Evolutionary conservation across 1,140 invertebrate species (phyloP).

Genomic region (Monochamus saltuarius): DNA sequence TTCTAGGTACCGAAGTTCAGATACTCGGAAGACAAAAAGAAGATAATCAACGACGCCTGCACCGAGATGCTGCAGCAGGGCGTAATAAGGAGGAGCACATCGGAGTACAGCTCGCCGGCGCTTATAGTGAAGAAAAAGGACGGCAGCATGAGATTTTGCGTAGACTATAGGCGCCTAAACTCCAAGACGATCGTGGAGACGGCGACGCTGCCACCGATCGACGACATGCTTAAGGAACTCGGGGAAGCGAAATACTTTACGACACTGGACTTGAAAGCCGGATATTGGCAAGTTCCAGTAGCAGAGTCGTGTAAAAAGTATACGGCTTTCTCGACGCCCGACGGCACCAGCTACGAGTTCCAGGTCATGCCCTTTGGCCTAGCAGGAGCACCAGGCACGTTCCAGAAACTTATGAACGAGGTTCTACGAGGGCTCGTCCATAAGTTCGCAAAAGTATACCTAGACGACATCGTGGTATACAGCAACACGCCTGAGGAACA

Average conservation of each 20-base stretch:
- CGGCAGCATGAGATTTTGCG: conserved; percentile 43
- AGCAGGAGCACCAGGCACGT: too few relatives aligned
- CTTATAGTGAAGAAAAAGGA: conserved; percentile 47
- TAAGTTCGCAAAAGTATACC: conserved; percentile 35
- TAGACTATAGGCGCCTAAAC: conserved; percentile 37
- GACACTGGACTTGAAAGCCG: conserved; percentile 32
- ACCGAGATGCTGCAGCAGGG: conserved; percentile 22
- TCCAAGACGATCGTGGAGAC: too few relatives aligned
- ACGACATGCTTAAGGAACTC: too few relatives aligned
- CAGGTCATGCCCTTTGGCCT: too few relatives aligned
- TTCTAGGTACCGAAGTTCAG: not conserved
- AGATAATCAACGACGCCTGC: conserved; percentile 14
- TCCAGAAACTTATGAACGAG: too few relatives aligned
- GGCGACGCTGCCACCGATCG: too few relatives aligned
- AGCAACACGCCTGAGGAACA: too few relatives aligned
- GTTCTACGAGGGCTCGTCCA: conserved; percentile 28
- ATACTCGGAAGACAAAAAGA: not conserved
- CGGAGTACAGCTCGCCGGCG: conserved; percentile 43
- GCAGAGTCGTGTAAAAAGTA: too few relatives aligned
- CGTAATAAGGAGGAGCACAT: conserved; percentile 33
- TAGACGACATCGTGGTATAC: conserved; percentile 34
- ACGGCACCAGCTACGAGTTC: too few relatives aligned
- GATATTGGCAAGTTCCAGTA: conserved; percentile 39
- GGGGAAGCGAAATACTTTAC: too few relatives aligned
- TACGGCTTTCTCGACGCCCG: too few relatives aligned